Evolutionary conservation across 1,140 invertebrate species (phyloP), one percentile per base, ranked within the genome.

Genomic region (Brachionus rubens): DNA sequence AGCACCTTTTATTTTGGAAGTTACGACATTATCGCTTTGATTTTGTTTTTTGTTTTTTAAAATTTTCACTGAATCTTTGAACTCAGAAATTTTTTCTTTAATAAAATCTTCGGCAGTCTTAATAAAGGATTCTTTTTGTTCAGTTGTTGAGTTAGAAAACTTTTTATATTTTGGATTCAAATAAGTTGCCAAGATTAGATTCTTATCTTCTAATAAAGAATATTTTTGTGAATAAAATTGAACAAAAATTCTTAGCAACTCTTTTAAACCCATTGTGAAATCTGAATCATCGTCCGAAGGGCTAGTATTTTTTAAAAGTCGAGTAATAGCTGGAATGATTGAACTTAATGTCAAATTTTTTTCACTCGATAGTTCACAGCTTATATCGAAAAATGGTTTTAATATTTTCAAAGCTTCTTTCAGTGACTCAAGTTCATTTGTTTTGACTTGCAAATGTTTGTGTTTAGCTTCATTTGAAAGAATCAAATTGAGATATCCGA

Each of bases 151-250:
- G 21, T 28, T 56, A 26, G 52, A 56, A 56, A 56, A 56, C 30
- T 56, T 56, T 28, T 56, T 56, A 26, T 56, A 56, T 14, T 28
- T 56, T 56, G 28, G 52, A 56, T 56, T 56, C 3, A 56, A n/a
- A 14, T 28, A 56, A 28, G 52, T n/a, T 56, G 52, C 52, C 28
- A 33, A 28, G n/a, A 56, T 30, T n/a, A 56, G 52, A 0, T 56
- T 6, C 26, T 56, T 0, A 28, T 56, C n/a, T 28, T 56, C 24
- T 28, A 56, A 30, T 30, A 56, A 28, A 33, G n/a, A 0, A 33
- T 56, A 56, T 56, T 56, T 56, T 26, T 56, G 0, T 2, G 5
- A 5, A 56, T 56, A 56, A 56, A 56, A 56, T 14, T 26, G 4
- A 12, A 33, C n/a, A 30, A 28, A 56, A 0, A 12, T 24, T 12